Percentiles rank a stretch among this genome's conserved stretches.
Conservation (phyloP, 2,113 vertebrate genomes). For the Hemibates koningsi region DNA sequence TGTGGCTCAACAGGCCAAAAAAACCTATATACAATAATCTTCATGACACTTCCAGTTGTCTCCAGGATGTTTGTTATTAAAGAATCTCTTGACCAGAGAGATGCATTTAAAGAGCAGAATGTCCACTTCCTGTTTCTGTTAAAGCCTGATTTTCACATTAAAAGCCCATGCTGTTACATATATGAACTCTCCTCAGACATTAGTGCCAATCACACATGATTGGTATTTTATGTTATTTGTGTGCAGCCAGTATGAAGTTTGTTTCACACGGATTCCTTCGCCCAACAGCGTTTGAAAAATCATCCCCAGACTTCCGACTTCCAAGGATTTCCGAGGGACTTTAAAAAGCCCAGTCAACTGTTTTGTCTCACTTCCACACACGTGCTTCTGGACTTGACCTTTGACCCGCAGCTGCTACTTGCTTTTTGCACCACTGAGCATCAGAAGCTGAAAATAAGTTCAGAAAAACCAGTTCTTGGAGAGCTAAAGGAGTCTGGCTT, state of each 20-base stretch:
- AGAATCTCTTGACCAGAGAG: slow-evolving; percentile 48
- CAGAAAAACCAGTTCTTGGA: not conserved
- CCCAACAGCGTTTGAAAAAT: not conserved
- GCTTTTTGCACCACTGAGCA: not conserved
- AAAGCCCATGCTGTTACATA: slow-evolving; percentile 9
- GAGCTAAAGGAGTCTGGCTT: not conserved
- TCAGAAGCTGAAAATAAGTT: not conserved
- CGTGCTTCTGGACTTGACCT: slow-evolving; percentile 55
- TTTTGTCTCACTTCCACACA: slow-evolving; percentile 47
- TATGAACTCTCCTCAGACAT: not conserved
- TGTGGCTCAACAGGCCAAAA: slow-evolving; percentile 12
- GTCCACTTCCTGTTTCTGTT: slow-evolving; percentile 6
- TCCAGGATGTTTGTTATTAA: slow-evolving; percentile 50
- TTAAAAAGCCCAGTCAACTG: not conserved
- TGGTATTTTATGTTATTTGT: not conserved
- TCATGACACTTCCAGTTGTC: slow-evolving; percentile 59
- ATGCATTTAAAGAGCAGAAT: slow-evolving; percentile 3
- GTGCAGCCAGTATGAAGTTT: not conserved
- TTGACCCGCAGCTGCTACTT: slow-evolving; percentile 35
- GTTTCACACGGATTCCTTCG: slow-evolving; percentile 13
- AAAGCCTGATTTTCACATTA: slow-evolving; percentile 54
- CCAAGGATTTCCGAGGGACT: not conserved
- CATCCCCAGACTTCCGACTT: not conserved
- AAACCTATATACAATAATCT: slow-evolving; percentile 37
- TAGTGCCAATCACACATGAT: not conserved